Base-by-base conservation (phyloP, 2,888 invertebrate genomes). In the Ptilodon capucinus region DNA sequence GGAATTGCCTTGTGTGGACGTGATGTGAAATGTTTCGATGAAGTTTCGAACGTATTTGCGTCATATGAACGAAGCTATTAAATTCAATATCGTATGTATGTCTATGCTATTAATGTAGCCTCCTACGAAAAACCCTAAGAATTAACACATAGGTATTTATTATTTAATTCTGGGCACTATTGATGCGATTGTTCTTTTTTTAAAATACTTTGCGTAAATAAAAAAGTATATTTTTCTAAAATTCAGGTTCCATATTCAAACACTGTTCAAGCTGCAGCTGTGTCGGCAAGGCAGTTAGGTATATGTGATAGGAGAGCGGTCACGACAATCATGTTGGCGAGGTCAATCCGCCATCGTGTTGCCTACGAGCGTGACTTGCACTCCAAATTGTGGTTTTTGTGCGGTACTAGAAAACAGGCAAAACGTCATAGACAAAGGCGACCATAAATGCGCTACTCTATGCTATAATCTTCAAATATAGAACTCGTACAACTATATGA, bases 1-100 rank as follows among this genome's bases (percentile, higher is more conserved):
- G 76, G 87, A 86, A 86, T 86, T 71, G 78, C 83, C 79, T 83
- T 76, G 80, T 68, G 73, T 42, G 71, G 71, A 87, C 86, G 87
- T 88, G 88, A 85, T 76, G 77, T 73, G 83, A 44, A 46, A 51
- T 38, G 30, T 38, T 4, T n/a, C 39, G 13, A 25, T 40, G 40
- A n/a, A 9, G 14, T 16, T 16, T 25, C 4, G 25, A 16, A 25
- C 18, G 18, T 35, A 7, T 35, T 16, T 36, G 11, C 17, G 36
- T 17, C 19, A 36, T 11, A 36, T 32, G 14, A 19, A n/a, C 1
- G 11, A 7, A n/a, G n/a, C 1, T 5, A 13, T 9, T 17, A 17
- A 36, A 17, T 17, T 13, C 4, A 32, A 23, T 23, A 23, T 6
- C 8, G 23, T 23, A 23, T 23, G 8, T 8, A 6, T 23, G 23